Conservation (phyloP, 2,797 vertebrate species). For the Acanthis flammea region DNA sequence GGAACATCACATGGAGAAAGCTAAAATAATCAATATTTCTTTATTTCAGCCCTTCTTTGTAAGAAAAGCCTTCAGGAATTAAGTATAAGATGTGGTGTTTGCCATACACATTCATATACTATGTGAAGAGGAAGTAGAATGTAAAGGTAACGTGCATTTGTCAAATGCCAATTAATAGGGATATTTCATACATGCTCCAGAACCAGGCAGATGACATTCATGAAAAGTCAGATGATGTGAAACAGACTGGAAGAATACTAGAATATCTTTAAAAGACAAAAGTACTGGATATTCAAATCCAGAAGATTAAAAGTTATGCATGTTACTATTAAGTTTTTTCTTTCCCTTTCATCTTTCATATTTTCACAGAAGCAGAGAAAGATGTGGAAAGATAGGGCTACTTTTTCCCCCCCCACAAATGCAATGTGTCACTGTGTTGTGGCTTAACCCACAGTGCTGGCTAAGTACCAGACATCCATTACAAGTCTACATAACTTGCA, state of each 20-base stretch:
- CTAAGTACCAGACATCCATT: not conserved
- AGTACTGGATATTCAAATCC: not conserved
- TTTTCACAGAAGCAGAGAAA: not conserved
- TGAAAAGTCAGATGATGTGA: not conserved
- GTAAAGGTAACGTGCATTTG: accelerated
- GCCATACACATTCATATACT: not conserved
- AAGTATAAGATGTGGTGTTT: not conserved
- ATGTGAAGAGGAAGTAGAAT: accelerated
- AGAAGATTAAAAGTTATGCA: not conserved
- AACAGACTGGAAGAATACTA: not conserved
- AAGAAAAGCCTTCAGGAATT: not conserved
- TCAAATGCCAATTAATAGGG: not conserved
- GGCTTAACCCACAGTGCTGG: not conserved
- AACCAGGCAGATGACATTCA: not conserved
- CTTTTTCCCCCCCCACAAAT: not conserved
- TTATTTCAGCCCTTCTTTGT: not conserved
- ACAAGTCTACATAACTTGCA: accelerated
- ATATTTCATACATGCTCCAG: not conserved
- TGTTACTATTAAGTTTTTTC: not conserved
- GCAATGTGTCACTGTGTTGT: accelerated
- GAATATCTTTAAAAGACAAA: not conserved
- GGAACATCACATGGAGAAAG: not conserved
- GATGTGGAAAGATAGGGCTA: not conserved
- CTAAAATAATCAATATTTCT: not conserved
- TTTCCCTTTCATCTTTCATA: not conserved